phyloP scores from a whole-genome alignment of 2,888 invertebrate species.

The Auanema freiburgensis region DNA sequence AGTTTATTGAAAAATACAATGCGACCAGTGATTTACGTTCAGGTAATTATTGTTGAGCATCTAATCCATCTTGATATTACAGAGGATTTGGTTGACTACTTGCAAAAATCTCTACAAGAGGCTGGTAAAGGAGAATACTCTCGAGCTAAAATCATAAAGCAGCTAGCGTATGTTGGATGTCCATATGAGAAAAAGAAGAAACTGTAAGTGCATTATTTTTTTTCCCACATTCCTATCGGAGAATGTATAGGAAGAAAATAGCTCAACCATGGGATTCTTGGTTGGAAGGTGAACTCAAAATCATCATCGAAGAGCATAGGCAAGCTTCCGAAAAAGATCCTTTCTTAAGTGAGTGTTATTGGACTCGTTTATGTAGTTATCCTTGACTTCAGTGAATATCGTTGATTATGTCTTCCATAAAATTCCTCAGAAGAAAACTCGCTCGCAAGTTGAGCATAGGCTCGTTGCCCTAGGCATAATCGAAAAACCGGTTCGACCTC shows the following conservation, averaged over 20 bases:
- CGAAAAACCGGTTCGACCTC: background rate
- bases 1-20: constrained; percentile 33
- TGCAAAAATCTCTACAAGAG: constrained; percentile 26
- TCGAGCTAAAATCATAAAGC: constrained; percentile 42
- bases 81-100: constrained; percentile 30
- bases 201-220: constrained; percentile 1
- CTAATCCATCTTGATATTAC: constrained; percentile 5
- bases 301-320: background rate
- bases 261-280: background rate
- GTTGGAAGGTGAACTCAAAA: background rate
- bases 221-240: background rate
- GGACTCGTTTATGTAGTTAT: background rate
- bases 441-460: constrained; percentile 31
- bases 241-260: background rate
- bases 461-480: constrained; percentile 28
- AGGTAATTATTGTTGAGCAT: background rate
- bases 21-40: background rate
- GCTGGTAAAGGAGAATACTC: constrained; percentile 27
- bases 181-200: constrained; percentile 37
- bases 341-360: background rate
- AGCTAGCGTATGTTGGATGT: constrained; percentile 35
- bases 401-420: constrained; percentile 32
- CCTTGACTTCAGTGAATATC: constrained; percentile 22
- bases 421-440: constrained; percentile 33
- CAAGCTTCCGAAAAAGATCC: too few species aligned